phyloP scores from a whole-genome alignment of 2,797 vertebrate species.

The Sebastes alutus region DNA sequence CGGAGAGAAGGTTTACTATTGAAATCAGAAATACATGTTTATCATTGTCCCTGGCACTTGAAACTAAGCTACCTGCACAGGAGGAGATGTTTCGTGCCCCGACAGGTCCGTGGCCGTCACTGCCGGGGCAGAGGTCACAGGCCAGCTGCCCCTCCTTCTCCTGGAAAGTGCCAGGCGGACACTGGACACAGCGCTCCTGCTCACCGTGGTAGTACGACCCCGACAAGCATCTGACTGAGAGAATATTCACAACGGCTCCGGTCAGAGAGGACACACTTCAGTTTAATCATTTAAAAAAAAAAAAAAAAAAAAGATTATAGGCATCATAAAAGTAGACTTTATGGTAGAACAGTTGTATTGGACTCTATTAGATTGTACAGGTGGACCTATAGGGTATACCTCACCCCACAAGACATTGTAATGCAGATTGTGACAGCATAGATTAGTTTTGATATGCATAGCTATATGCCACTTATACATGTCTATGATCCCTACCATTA shows the following conservation, averaged over 20 bases:
- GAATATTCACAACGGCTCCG: conserved; percentile 78
- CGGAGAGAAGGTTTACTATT: neutral
- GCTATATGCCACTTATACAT: no score
- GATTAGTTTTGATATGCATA: no score
- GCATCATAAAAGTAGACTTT: neutral
- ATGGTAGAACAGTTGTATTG: neutral
- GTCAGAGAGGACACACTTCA: conserved; percentile 46
- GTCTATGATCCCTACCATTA: no score
- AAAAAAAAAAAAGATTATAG: neutral
- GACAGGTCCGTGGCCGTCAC: conserved; percentile 89
- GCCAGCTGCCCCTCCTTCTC: conserved; percentile 97
- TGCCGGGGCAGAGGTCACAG: conserved; percentile 95
- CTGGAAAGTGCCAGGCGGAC: conserved; percentile 95
- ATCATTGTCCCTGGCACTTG: neutral
- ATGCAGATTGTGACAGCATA: neutral
- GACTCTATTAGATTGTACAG: neutral
- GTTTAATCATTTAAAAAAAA: neutral
- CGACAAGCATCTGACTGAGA: conserved; percentile 96
- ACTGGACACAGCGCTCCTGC: conserved; percentile 95
- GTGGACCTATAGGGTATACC: neutral
- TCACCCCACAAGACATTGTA: neutral
- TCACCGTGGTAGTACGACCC: conserved; percentile 97
- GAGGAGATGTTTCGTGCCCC: conserved; percentile 94
- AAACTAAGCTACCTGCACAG: conserved; percentile 86
- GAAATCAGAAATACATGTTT: neutral